Evolutionary conservation across 2,888 invertebrate species (phyloP).

Genomic region (Abrostola tripartita): DNA sequence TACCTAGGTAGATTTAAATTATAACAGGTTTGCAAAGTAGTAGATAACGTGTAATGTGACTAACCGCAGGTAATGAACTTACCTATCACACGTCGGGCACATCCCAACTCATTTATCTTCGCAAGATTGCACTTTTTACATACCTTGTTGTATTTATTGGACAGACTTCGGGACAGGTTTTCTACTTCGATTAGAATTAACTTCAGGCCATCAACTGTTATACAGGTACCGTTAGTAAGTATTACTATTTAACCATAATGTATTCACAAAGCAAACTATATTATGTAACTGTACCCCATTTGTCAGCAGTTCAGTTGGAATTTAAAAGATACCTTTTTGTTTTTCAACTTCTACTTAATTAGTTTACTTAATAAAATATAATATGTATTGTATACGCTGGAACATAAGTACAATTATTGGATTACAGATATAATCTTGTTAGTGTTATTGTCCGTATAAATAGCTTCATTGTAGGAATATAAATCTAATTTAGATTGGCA

Average conservation of each 20-base stretch:
- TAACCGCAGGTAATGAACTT: conserved; percentile 62
- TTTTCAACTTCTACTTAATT: not conserved
- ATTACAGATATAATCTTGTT: conserved; percentile 5
- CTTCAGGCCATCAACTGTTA: conserved; percentile 32
- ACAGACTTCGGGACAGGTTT: conserved; percentile 58
- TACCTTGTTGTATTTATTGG: conserved; percentile 52
- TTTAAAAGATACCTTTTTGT: conserved; percentile 2
- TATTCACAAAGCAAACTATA: conserved; percentile 18
- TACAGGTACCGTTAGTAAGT: conserved; percentile 10
- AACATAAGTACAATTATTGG: not conserved
- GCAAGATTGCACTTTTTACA: conserved; percentile 65
- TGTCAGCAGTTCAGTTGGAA: conserved; percentile 2
- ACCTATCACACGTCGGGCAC: conserved; percentile 45
- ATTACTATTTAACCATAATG: conserved; percentile 21
- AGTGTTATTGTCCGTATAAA: not conserved
- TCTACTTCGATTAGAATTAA: conserved; percentile 62
- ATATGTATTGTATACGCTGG: not conserved
- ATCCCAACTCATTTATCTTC: conserved; percentile 65
- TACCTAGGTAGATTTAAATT: conserved; percentile 43
- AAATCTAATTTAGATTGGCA: conserved; percentile 4
- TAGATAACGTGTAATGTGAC: conserved; percentile 47
- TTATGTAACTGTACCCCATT: conserved; percentile 20
- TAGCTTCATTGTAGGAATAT: conserved; percentile 14
- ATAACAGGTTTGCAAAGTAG: conserved; percentile 25
- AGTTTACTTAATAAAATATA: too few relatives aligned